Percentiles rank a stretch among this genome's conserved stretches.
These are phyloP conservation scores for Linnaemya tessellans DNA, from an alignment of 2,888 invertebrate species.

Conservation along the genomic window DNA sequence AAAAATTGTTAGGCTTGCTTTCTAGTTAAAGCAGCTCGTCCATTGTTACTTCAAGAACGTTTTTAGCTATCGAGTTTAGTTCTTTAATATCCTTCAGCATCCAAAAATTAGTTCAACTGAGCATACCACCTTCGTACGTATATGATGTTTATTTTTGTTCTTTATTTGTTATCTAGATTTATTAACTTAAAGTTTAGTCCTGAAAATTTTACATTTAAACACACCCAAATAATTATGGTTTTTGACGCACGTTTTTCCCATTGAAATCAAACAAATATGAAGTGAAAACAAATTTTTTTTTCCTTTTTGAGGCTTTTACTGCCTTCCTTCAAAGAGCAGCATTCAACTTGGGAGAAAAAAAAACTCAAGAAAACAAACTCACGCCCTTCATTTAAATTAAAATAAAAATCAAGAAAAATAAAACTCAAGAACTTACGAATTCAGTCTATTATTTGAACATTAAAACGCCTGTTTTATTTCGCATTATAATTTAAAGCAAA, in stretches of 20 bases:
- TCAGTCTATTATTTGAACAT: slow-evolving; percentile 50
- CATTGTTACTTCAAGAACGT: too few relatives aligned
- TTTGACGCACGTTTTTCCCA: slow-evolving; percentile 67
- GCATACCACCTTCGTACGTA: not conserved
- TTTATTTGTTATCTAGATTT: not conserved
- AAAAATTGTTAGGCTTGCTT: too few relatives aligned
- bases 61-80: too few relatives aligned
- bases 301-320: not conserved
- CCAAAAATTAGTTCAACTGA: too few relatives aligned
- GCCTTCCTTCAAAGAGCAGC: slow-evolving; percentile 15
- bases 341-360: slow-evolving; percentile 8
- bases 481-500: slow-evolving; percentile 14
- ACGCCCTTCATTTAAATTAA: slow-evolving; percentile 61
- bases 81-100: too few relatives aligned
- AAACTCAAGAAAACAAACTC: slow-evolving; percentile 31
- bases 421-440: slow-evolving; percentile 30
- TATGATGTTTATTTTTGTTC: not conserved
- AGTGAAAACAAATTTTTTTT: slow-evolving; percentile 9
- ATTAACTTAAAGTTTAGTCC: slow-evolving; percentile 17
- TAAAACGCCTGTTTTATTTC: slow-evolving; percentile 44
- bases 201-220: not conserved
- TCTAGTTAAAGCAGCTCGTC: too few relatives aligned
- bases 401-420: slow-evolving; percentile 42
- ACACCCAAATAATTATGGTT: slow-evolving; percentile 49
- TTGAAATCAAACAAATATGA: slow-evolving; percentile 44